These are phyloP conservation scores for Dinomys branickii DNA, from an alignment of 2,113 vertebrate species.

Conservation along the genomic window DNA sequence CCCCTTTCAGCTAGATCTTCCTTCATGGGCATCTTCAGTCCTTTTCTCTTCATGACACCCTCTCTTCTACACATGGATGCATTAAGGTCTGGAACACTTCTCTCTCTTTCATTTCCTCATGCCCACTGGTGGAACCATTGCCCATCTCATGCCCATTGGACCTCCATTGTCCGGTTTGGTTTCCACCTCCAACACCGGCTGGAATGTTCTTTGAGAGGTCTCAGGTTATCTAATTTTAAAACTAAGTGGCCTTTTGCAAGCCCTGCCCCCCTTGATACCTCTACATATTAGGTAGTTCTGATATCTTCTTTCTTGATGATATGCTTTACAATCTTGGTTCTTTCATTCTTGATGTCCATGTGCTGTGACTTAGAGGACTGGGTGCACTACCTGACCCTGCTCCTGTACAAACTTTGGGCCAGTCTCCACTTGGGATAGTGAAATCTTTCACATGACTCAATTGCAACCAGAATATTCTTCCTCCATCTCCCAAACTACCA, in stretches of 20 bases:
- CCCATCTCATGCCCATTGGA: too few relatives aligned
- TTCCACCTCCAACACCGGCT: background rate
- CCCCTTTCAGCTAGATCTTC: background rate
- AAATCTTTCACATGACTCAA: background rate
- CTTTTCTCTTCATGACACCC: background rate
- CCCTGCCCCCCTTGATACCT: background rate
- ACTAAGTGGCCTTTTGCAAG: background rate
- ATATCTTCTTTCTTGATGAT: background rate
- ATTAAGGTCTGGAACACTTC: background rate
- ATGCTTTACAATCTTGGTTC: background rate
- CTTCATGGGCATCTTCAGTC: background rate
- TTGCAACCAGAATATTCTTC: background rate
- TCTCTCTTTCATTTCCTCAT: background rate
- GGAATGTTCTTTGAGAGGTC: constrained; percentile 24
- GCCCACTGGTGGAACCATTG: too few relatives aligned
- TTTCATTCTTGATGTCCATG: background rate
- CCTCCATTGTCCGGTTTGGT: background rate
- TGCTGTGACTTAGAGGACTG: background rate
- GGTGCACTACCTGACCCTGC: background rate
- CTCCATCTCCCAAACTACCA: too few relatives aligned
- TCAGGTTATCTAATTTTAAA: background rate
- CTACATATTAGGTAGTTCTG: background rate
- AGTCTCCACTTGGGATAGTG: background rate
- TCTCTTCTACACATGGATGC: accelerated
- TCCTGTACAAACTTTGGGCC: background rate